Base-by-base conservation (phyloP, 2,888 invertebrate genomes). In the Cotesia congregata region DNA sequence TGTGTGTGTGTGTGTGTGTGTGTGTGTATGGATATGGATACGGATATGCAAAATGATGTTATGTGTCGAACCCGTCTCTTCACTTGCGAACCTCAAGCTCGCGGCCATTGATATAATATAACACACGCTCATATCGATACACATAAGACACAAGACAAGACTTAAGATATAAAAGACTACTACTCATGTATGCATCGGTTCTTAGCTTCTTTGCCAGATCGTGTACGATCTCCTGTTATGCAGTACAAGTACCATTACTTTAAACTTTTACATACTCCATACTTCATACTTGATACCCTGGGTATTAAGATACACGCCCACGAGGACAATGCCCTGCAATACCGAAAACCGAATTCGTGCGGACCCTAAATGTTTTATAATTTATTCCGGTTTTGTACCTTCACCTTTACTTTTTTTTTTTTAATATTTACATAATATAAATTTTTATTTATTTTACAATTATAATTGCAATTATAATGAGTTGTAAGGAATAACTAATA, bases 301-400 rank as follows among this genome's bases (percentile, higher is more conserved):
- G 20, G 65, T 65, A 74, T 73, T 64, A 74, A 65, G 67, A 74
- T 77, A 38, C 77, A 71, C 77, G 76, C 73, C 76, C 76, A 77
- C 73, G 68, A 59, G 68, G 72, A 76, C 68, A 62, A 76, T 76
- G 72, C 68, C n/a, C 60, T 64, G 65, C 77, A 78, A 12, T 75
- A 30, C 30, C 30, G 30, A 30, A 30, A 30, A 30, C 30, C 30
- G 3, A 30, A 30, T 30, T 17, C 30, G 7, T 17, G 73, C 61
- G 74, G 78, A 74, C 6, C 60, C 9, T 20, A 76, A 80, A 50
- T 40, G 39, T 7, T 67, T n/a, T 50, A 50, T 30, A 50, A 50
- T 50, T 50, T 50, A 50, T 12, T 50, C 50, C 50, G 9, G 9
- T 6, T 41, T 41, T 41, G 41, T 41, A 50, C 50, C 50, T 50